These are phyloP conservation scores for Ianthella basta DNA, from an alignment of 37 sponge, comb jelly and placozoan genomes.

Conservation along the genomic window DNA sequence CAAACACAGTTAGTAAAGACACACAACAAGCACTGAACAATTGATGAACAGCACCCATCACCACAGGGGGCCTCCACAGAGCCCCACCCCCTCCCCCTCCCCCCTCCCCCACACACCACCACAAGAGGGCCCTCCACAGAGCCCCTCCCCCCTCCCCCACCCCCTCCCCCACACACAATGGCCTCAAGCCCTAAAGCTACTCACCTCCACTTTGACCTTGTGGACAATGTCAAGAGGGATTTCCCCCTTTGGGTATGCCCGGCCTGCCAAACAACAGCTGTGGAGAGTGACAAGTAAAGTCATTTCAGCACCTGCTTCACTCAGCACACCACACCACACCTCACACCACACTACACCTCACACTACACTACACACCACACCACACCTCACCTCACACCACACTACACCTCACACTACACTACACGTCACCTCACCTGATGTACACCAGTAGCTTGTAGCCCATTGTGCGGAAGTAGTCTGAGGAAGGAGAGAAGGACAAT, in stretches of 20 bases:
- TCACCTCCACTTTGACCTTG: conserved; percentile 47
- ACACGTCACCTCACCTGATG: conserved; percentile 61
- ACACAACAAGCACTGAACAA: neutral
- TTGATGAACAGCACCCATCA: too few species aligned
- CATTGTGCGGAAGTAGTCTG: conserved; percentile 66
- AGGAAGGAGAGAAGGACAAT: neutral
- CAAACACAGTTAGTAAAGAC: neutral
- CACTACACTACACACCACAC: neutral
- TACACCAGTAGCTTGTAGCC: conserved; percentile 84
- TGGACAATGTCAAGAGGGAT: conserved; percentile 35
- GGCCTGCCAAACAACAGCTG: conserved; percentile 81
- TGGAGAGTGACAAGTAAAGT: neutral
- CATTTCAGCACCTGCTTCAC: neutral
- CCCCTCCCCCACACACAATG: too few species aligned
- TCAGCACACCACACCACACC: conserved; percentile 21
- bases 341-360: neutral
- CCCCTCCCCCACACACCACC: too few species aligned
- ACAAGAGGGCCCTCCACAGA: too few species aligned
- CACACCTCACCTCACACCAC: too few species aligned
- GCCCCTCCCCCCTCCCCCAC: too few species aligned
- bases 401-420: neutral
- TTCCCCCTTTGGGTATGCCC: conserved; percentile 75
- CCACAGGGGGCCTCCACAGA: too few species aligned
- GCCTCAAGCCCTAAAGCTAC: too few species aligned
- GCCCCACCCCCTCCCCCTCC: too few species aligned